These are phyloP conservation scores for human DNA, from an alignment of 2,113 vertebrate species.

Conservation along the genomic window GRCh38 chrX:70876001-70876500, in stretches of 20 bases:
- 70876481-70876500: background rate
- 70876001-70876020: constrained; percentile 19
- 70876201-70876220: background rate
- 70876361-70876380: background rate
- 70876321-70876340: background rate
- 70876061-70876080: background rate
- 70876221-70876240: background rate
- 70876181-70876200: background rate
- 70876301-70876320: background rate
- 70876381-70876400: background rate
- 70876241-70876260: background rate
- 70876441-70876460: background rate
- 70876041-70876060: background rate
- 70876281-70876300: background rate
- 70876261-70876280: background rate
- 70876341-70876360: background rate
- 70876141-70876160: background rate
- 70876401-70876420: background rate
- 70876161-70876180: background rate
- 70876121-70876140: background rate
- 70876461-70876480: background rate
- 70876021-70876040: background rate
- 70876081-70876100: background rate
- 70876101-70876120: background rate
- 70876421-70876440: constrained; percentile 5